phyloP scores from a whole-genome alignment of 2,797 vertebrate genomes.

The Ateles fusciceps region DNA sequence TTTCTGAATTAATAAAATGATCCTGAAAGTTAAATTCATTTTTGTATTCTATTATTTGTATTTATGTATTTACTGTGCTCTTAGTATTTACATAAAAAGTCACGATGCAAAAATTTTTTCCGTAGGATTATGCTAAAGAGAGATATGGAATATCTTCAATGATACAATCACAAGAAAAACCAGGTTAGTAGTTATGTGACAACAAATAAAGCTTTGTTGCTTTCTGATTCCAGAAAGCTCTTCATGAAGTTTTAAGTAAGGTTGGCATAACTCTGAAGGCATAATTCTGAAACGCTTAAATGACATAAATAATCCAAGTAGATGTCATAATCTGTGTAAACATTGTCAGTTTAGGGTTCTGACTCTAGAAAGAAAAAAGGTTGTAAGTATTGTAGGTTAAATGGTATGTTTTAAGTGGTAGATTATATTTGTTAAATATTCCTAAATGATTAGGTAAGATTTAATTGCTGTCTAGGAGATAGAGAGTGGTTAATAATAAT shows the following conservation, averaged over 20 bases:
- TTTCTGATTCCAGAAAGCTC: conserved; percentile 23
- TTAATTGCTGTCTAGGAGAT: background rate
- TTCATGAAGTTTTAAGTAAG: conserved; percentile 42
- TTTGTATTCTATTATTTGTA: conserved; percentile 11
- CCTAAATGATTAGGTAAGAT: background rate
- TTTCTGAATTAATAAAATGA: conserved; percentile 40
- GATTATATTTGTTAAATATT: background rate
- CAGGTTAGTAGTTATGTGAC: conserved; percentile 88
- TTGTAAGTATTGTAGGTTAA: background rate
- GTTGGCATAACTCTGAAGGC: background rate
- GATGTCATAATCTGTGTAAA: background rate
- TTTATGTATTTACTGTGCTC: background rate
- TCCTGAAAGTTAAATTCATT: conserved; percentile 48
- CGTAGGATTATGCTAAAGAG: conserved; percentile 97
- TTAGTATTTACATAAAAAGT: conserved; percentile 44
- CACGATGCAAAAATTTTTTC: conserved; percentile 65
- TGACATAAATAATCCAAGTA: background rate
- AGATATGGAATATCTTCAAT: conserved; percentile 92
- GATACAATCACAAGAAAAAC: conserved; percentile 97
- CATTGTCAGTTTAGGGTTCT: background rate
- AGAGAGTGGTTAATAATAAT: background rate
- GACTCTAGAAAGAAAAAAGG: conserved; percentile 29
- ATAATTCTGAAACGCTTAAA: conserved; percentile 45
- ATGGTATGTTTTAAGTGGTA: conserved; percentile 12
- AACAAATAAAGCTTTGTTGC: conserved; percentile 11